These are phyloP conservation scores for Oasisia sp. DNA, from an alignment of 2,888 invertebrate genomes.

Conservation along the genomic window DNA sequence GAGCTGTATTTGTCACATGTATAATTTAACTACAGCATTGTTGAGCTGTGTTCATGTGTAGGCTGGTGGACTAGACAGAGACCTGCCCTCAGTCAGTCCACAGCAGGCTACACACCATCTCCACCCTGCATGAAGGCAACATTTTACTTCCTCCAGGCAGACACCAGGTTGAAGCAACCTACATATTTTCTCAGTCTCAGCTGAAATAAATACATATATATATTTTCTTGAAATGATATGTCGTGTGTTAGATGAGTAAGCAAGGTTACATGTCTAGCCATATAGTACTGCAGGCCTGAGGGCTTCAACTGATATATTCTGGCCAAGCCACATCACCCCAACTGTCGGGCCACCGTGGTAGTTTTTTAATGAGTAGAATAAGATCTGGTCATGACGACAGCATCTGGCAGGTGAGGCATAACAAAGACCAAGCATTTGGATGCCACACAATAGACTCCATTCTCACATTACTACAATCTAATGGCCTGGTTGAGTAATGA, in stretches of 20 bases:
- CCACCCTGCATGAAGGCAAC: too few species aligned
- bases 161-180: too few species aligned
- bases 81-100: too few species aligned
- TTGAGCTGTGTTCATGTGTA: not conserved
- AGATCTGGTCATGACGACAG: not conserved
- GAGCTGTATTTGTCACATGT: too few species aligned
- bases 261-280: too few species aligned
- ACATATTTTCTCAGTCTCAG: too few species aligned
- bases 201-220: too few species aligned
- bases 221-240: too few species aligned
- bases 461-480: not conserved
- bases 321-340: not conserved
- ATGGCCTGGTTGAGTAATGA: not conserved
- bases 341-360: not conserved
- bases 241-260: too few species aligned
- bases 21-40: not conserved
- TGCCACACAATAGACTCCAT: not conserved
- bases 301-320: not conserved
- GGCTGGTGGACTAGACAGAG: too few species aligned
- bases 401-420: slow-evolving; percentile 4
- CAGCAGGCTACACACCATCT: too few species aligned
- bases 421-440: not conserved
- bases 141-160: too few species aligned
- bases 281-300: not conserved
- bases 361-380: not conserved